Evolutionary conservation across 2,888 invertebrate genomes (phyloP).

Genomic region (Thyatira batis): DNA sequence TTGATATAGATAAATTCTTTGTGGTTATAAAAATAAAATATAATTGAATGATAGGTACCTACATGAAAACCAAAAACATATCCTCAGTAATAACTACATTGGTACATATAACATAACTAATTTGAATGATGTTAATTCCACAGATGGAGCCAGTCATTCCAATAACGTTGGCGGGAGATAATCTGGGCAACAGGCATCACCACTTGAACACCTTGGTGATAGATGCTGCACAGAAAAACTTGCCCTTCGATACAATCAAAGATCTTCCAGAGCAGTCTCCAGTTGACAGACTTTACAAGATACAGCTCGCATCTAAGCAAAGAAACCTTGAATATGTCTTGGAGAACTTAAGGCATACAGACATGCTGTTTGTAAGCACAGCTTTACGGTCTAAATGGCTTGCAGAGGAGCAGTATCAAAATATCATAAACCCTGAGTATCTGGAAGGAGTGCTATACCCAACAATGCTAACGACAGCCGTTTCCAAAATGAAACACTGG

Average conservation of each 20-base stretch:
- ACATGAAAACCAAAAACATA: too few species aligned
- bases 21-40: too few species aligned
- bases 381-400: conserved; percentile 60
- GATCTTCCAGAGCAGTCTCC: conserved; percentile 38
- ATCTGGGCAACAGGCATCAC: conserved; percentile 48
- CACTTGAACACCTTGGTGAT: conserved; percentile 45
- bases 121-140: neutral
- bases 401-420: conserved; percentile 29
- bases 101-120: too few species aligned
- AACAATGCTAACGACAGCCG: conserved; percentile 55
- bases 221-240: conserved; percentile 21
- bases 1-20: too few species aligned
- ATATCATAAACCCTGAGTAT: conserved; percentile 53
- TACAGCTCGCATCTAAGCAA: conserved; percentile 54
- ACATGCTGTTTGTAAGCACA: conserved; percentile 62
- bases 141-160: conserved; percentile 44
- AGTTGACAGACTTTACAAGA: conserved; percentile 59
- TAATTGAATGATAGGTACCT: too few species aligned
- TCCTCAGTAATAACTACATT: too few species aligned
- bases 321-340: conserved; percentile 52
- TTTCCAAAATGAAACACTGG: conserved; percentile 25
- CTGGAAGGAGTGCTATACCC: conserved; percentile 55
- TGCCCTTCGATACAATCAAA: conserved; percentile 21
- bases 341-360: conserved; percentile 50
- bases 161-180: conserved; percentile 43